Percentiles rank a stretch among this genome's conserved stretches.
phyloP scores from a whole-genome alignment of 2,113 vertebrate species.

The Nothocercus julius region DNA sequence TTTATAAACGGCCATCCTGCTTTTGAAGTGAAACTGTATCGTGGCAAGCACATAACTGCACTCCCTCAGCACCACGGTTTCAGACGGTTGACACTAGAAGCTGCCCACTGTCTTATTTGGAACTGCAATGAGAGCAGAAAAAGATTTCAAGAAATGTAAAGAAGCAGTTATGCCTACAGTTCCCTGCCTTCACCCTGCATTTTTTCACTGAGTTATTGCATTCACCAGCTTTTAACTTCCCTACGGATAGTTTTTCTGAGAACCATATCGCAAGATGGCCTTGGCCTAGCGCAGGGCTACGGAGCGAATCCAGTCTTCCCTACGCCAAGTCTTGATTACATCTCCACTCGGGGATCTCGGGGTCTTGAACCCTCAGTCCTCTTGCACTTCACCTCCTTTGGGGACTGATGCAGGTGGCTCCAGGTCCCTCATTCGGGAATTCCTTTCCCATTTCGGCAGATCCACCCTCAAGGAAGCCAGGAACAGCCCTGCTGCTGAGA shows the following conservation, averaged over 20 bases:
- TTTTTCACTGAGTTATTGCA: neutral
- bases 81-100: neutral
- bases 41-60: conserved; percentile 43
- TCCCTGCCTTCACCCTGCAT: neutral
- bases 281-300: rapidly evolving
- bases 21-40: conserved; percentile 69
- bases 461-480: neutral
- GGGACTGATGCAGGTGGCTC: neutral
- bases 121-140: neutral
- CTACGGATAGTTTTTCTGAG: neutral
- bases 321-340: neutral
- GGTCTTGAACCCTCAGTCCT: neutral
- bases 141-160: neutral
- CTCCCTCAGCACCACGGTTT: neutral
- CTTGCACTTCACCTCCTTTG: neutral
- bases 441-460: neutral
- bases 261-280: neutral
- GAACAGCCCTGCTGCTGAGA: neutral
- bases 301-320: neutral
- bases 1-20: conserved; percentile 61
- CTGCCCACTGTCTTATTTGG: neutral
- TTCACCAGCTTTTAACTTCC: neutral
- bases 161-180: no score
- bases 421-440: neutral
- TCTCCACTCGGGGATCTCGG: neutral